Conservation (phyloP, 2,888 invertebrate genomes). For the Acheta domesticus region DNA sequence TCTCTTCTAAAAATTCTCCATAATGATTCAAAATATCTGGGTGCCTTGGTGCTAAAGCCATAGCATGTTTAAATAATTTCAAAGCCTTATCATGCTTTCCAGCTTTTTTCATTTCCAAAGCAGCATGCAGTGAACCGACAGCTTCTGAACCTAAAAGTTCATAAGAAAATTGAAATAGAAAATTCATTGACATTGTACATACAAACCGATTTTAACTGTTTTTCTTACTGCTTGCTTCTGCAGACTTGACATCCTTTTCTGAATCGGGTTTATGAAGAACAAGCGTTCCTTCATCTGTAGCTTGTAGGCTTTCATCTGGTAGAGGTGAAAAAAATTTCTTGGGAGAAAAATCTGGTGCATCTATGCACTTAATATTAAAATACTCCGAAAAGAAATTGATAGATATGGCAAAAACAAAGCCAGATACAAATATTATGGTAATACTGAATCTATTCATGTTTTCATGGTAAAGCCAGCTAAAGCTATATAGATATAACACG, state of each 20-base stretch:
- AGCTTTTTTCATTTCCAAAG: conserved; percentile 74
- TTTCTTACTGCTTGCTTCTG: not conserved
- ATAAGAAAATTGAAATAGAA: conserved; percentile 21
- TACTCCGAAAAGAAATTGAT: conserved; percentile 35
- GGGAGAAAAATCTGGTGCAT: not conserved
- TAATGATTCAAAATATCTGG: conserved; percentile 63
- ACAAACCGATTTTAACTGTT: not conserved
- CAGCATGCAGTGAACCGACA: conserved; percentile 77
- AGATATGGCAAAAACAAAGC: conserved; percentile 36
- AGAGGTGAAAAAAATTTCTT: conserved; percentile 34
- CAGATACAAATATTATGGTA: conserved; percentile 37
- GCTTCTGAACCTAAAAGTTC: conserved; percentile 60
- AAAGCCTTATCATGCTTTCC: conserved; percentile 84
- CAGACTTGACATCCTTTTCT: not conserved
- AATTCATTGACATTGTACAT: not conserved
- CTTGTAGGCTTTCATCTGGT: conserved; percentile 37
- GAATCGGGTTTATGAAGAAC: conserved; percentile 32
- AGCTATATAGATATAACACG: conserved; percentile 4
- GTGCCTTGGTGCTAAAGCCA: conserved; percentile 85
- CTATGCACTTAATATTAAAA: conserved; percentile 30
- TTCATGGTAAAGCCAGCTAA: conserved; percentile 27
- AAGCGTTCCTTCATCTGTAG: conserved; percentile 36
- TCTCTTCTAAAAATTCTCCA: conserved; percentile 88
- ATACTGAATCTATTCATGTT: conserved; percentile 37
- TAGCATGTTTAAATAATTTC: conserved; percentile 84